Evolutionary conservation across 2,113 vertebrate genomes (phyloP).

Genomic region (Erythrocercus mccallii): DNA sequence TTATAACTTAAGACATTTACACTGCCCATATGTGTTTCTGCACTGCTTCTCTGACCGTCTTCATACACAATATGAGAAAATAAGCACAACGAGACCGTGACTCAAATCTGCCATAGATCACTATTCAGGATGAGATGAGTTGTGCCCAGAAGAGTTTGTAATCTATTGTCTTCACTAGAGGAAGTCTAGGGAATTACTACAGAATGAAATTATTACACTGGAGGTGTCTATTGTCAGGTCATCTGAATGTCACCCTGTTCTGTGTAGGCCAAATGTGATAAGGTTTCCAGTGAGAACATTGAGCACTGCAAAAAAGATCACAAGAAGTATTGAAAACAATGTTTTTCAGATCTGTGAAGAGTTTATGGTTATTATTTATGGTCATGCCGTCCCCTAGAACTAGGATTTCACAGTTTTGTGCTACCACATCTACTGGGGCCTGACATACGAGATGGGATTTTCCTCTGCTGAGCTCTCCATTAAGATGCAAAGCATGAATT

Average conservation of each 20-base stretch:
- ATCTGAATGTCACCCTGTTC: not conserved
- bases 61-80: not conserved
- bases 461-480: not conserved
- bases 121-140: not conserved
- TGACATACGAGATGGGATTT: not conserved
- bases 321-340: not conserved
- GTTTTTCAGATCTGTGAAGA: not conserved
- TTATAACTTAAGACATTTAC: not conserved
- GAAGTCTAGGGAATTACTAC: not conserved
- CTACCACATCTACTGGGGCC: not conserved
- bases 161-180: not conserved
- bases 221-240: not conserved
- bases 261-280: not conserved
- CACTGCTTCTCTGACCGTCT: accelerated
- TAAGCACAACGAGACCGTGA: not conserved
- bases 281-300: not conserved
- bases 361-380: not conserved
- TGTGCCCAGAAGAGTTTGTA: not conserved
- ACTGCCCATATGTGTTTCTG: not conserved
- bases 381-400: not conserved
- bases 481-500: not conserved
- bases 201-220: not conserved
- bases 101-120: not conserved
- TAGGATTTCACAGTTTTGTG: not conserved
- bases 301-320: not conserved